phyloP scores from a whole-genome alignment of 2,888 invertebrate genomes.

The Hydriomena furcata region DNA sequence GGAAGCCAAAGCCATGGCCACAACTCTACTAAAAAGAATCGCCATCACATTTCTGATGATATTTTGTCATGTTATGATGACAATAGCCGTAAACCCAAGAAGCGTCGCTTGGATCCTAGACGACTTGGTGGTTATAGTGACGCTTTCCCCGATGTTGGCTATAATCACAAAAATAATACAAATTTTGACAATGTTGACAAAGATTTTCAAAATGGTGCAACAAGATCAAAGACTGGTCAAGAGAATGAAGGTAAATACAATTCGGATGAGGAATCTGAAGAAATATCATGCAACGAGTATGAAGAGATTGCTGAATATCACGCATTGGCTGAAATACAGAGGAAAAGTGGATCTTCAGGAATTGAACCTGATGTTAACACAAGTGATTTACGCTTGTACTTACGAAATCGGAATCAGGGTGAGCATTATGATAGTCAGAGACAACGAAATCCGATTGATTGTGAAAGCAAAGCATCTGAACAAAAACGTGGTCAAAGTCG shows the following conservation, averaged over 20 bases:
- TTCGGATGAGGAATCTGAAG: not conserved
- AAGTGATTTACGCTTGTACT: constrained; percentile 12
- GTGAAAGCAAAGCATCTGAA: not conserved
- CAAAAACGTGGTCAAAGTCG: not conserved
- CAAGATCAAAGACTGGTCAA: not conserved
- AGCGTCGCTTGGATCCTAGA: not conserved
- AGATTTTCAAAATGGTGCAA: too few species aligned
- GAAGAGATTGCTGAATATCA: constrained; percentile 9
- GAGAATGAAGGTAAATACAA: not conserved
- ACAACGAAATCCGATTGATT: not conserved
- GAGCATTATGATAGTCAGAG: not conserved
- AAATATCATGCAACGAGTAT: constrained; percentile 1
- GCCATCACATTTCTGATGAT: not conserved
- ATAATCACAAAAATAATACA: not conserved
- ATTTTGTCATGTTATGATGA: not conserved
- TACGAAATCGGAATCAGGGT: constrained; percentile 10
- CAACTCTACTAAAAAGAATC: not conserved
- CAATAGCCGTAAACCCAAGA: not conserved
- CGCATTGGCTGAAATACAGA: not conserved
- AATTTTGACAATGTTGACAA: too few species aligned
- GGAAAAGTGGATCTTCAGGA: not conserved
- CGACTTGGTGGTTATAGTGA: constrained; percentile 16
- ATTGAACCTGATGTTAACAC: not conserved
- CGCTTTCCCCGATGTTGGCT: not conserved
- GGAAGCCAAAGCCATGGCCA: not conserved